Conservation (phyloP, 2,113 vertebrate genomes). For the Pterocles orientalis region DNA sequence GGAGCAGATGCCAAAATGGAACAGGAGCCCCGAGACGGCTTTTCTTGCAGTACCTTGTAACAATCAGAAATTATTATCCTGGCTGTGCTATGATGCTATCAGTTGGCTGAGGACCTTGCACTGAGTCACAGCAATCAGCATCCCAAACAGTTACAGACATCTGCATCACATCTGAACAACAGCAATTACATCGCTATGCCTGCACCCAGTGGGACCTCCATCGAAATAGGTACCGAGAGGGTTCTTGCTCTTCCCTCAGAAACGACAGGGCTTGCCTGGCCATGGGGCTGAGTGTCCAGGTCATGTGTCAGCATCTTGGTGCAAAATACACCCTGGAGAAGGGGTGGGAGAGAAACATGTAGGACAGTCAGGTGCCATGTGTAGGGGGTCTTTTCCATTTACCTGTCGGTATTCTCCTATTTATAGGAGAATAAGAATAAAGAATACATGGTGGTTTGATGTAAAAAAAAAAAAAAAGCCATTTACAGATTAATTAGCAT, state of each 20-base stretch:
- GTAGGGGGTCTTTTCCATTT: background rate
- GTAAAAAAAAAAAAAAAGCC: background rate
- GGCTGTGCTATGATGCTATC: background rate
- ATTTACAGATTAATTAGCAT: conserved; percentile 5
- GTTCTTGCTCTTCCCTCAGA: background rate
- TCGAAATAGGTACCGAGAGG: fast-evolving
- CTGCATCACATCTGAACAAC: background rate
- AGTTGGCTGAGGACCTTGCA: conserved; percentile 3
- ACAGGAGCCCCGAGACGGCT: background rate
- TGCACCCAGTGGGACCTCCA: background rate
- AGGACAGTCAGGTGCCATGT: background rate
- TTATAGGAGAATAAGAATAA: background rate
- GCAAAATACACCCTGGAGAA: background rate
- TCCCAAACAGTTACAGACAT: background rate
- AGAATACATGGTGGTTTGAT: background rate
- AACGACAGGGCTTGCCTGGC: background rate
- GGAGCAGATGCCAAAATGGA: conserved; percentile 38
- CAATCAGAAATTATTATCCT: background rate
- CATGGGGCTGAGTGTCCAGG: background rate
- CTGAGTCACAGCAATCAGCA: conserved; percentile 1
- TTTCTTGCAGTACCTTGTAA: conserved; percentile 2
- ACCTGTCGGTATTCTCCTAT: background rate
- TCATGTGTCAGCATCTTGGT: background rate
- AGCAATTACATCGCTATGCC: background rate
- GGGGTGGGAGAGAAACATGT: background rate